These are phyloP conservation scores for Trichosurus vulpecula DNA, from an alignment of 2,797 vertebrate genomes.

Conservation along the genomic window DNA sequence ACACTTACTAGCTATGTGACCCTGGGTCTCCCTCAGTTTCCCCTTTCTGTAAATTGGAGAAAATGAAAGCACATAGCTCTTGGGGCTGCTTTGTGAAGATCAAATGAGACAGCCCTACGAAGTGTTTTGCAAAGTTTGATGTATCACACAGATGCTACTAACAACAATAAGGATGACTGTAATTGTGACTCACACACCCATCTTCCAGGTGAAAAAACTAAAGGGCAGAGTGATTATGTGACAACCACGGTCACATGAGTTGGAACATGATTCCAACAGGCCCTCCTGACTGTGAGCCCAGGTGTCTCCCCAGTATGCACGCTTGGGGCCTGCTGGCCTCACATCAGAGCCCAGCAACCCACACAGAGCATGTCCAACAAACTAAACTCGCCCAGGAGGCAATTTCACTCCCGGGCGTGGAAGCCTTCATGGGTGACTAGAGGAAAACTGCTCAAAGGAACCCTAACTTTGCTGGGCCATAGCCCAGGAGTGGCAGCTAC, in stretches of 20 bases:
- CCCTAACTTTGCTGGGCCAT: not conserved
- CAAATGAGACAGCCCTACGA: not conserved
- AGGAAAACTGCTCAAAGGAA: not conserved
- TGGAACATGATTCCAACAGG: not conserved
- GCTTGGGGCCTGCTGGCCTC: accelerated
- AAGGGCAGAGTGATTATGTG: not conserved
- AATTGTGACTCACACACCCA: not conserved
- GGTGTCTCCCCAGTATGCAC: not conserved
- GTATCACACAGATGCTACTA: not conserved
- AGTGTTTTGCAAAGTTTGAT: not conserved
- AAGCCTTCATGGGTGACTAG: not conserved
- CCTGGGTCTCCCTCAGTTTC: not conserved
- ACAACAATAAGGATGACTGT: not conserved
- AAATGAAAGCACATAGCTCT: not conserved
- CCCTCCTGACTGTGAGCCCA: not conserved
- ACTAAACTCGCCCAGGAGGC: not conserved
- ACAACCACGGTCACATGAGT: not conserved
- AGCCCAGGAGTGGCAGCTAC: too few species aligned
- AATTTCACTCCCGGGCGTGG: not conserved
- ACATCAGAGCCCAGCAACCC: too few species aligned
- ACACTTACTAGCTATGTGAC: not conserved
- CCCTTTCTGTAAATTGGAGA: not conserved
- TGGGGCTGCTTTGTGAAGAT: not conserved
- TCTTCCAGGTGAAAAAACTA: not conserved
- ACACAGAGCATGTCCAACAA: not conserved